Evolutionary conservation across 2,113 vertebrate genomes (phyloP), one percentile per base, ranked within the genome.

Genomic region (Ceyx margarethae): DNA sequence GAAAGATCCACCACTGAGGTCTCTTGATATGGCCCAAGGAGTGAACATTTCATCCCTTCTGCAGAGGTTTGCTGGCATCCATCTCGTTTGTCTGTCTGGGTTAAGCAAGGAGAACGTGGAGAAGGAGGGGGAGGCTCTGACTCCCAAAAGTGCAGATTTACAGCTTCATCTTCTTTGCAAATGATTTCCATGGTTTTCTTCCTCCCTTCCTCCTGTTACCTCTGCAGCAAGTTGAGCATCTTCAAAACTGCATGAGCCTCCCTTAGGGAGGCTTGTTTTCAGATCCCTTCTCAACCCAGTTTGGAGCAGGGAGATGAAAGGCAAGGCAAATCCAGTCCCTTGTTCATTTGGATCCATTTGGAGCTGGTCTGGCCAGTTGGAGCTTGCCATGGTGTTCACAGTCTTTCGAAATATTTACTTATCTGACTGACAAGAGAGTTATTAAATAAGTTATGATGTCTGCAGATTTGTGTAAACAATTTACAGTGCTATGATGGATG

Each of bases 331-430:
- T 64, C 58, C 90, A 37, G 71, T 74, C 35, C 33, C 56, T n/a
- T 87, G 56, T 58, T 92, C 67, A 42, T 73, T 64, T 78, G 71
- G 64, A 87, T 82, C 71, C 75, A 43, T 85, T 91, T 88, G 88
- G 66, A 80, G 57, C 50, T 82, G 64, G 43, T 80, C 84, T 75
- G 80, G 75, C 19, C 43, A 89, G 79, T 64, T 89, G 77, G 37
- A 93, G 48, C 72, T 89, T 79, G 48, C 72, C 57, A 45, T 8
- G 28, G 53, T 77, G 45, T 78, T 88, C 92, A 69, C 13, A 81
- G 33, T 65, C 78, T 62, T 91, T 85, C 0, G 61, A 90, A 96
- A 94, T 94, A 93, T 95, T 96, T 95, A 91, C 89, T 94, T 94
- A 82, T 94, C 77, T 75, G 93, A 93, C 80, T 25, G 35, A 90